Evolutionary conservation across 2,113 vertebrate genomes (phyloP).

Genomic region (Acrocephalus arundinaceus): DNA sequence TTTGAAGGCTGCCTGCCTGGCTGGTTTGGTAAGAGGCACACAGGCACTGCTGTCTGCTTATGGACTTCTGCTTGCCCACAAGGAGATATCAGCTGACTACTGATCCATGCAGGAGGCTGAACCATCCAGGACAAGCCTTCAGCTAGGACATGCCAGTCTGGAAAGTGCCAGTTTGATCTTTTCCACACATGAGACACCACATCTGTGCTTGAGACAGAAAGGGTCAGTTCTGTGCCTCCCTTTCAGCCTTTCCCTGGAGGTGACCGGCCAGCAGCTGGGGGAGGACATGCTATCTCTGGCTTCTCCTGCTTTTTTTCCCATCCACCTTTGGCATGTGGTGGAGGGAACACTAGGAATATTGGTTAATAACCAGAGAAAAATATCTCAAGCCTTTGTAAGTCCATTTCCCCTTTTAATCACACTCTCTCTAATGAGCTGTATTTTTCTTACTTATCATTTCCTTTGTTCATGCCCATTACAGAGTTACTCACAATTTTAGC

Average conservation of each 20-base stretch:
- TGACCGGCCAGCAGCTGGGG: background rate
- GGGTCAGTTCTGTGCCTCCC: background rate
- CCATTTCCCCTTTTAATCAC: slow-evolving; percentile 52
- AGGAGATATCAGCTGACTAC: background rate
- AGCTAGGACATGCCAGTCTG: background rate
- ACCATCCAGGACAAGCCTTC: background rate
- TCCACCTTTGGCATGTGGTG: background rate
- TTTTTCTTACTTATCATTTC: slow-evolving; percentile 50
- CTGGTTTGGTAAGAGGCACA: background rate
- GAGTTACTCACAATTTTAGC: slow-evolving; percentile 43
- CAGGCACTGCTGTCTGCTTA: background rate
- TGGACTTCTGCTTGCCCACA: background rate
- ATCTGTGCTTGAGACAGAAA: background rate
- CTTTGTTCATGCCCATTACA: slow-evolving; percentile 37
- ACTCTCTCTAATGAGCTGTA: slow-evolving; percentile 26
- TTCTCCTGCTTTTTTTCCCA: background rate
- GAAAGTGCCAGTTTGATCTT: background rate
- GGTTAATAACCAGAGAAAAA: slow-evolving; percentile 28
- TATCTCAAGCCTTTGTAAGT: slow-evolving; percentile 11
- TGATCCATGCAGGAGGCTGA: background rate
- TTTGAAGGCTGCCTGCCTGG: background rate
- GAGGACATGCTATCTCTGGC: background rate
- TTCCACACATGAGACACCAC: background rate
- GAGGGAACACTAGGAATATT: background rate
- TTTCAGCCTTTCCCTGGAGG: background rate